A percentile compares a stretch with the other conserved stretches of the same genome.
These are phyloP conservation scores for Platycheirus rosarum DNA, from an alignment of 2,888 invertebrate species.

Conservation along the genomic window DNA sequence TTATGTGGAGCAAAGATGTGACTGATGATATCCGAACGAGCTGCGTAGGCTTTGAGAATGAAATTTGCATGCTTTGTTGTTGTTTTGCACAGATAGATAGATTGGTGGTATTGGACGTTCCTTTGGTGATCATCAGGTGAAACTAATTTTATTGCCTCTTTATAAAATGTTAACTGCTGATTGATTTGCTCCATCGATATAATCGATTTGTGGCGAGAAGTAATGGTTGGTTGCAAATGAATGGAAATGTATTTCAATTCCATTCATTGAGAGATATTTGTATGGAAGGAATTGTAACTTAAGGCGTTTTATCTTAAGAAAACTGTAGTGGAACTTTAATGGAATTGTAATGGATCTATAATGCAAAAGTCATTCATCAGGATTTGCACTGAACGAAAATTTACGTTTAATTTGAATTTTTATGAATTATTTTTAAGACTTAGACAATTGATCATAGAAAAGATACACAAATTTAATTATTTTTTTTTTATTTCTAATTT, in stretches of 20 bases:
- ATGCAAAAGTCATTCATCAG: no score
- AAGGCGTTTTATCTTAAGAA: no score
- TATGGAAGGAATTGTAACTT: background rate
- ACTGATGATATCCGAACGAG: constrained; percentile 33
- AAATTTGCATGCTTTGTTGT: constrained; percentile 12
- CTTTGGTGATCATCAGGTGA: constrained; percentile 7
- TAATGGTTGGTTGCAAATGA: background rate
- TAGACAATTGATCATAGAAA: no score
- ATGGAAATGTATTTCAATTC: background rate
- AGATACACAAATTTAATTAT: no score
- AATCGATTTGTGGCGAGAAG: background rate
- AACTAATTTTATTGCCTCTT: background rate
- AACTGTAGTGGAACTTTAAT: no score
- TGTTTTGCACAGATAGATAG: constrained; percentile 1
- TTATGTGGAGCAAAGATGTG: constrained; percentile 52
- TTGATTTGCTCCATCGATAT: constrained; percentile 3
- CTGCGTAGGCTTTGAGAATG: constrained; percentile 8
- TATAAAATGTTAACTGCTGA: background rate
- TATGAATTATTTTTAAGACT: no score
- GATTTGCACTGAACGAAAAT: no score
- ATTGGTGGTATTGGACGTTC: background rate
- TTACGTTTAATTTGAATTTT: no score
- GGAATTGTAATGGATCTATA: no score
- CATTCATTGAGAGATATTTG: background rate
- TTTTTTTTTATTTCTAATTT: no score